These are phyloP conservation scores for Pseudomyrmex flavicornis DNA, from an alignment of 1,140 invertebrate genomes.

Conservation along the genomic window DNA sequence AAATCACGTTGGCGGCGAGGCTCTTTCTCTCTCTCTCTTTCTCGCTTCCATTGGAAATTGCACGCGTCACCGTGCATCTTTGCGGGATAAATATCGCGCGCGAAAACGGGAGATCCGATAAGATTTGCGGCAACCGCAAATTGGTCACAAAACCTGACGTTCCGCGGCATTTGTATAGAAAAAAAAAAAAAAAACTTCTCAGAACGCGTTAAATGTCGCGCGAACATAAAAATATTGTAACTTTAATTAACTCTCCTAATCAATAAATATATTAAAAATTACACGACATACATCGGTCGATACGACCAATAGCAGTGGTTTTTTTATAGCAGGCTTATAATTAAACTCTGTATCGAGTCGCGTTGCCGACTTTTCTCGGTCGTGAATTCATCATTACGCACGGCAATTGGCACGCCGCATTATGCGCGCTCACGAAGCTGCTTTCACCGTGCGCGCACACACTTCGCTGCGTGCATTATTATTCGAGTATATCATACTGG, in stretches of 20 bases:
- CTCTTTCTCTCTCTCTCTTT: neutral
- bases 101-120: too few relatives aligned
- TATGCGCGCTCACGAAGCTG: slow-evolving; percentile 46
- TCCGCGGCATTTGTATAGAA: too few relatives aligned
- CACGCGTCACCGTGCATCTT: slow-evolving; percentile 53
- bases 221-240: too few relatives aligned
- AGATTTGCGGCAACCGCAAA: too few relatives aligned
- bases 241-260: too few relatives aligned
- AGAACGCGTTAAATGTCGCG: too few relatives aligned
- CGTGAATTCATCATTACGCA: slow-evolving; percentile 43
- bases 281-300: too few relatives aligned
- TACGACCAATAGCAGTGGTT: too few relatives aligned
- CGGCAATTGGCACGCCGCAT: slow-evolving; percentile 46
- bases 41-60: slow-evolving; percentile 57
- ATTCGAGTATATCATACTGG: slow-evolving; percentile 63
- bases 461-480: slow-evolving; percentile 64
- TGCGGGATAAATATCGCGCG: slow-evolving; percentile 48
- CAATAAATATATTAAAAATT: too few relatives aligned
- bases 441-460: slow-evolving; percentile 62
- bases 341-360: slow-evolving; percentile 10
- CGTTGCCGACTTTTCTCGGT: slow-evolving; percentile 59
- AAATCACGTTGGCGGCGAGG: slow-evolving; percentile 51
- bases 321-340: neutral
- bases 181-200: too few relatives aligned
- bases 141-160: too few relatives aligned